Percentiles rank a stretch among this genome's conserved stretches.
phyloP scores from a whole-genome alignment of 2,113 vertebrate genomes.

The Setophaga coronata region DNA sequence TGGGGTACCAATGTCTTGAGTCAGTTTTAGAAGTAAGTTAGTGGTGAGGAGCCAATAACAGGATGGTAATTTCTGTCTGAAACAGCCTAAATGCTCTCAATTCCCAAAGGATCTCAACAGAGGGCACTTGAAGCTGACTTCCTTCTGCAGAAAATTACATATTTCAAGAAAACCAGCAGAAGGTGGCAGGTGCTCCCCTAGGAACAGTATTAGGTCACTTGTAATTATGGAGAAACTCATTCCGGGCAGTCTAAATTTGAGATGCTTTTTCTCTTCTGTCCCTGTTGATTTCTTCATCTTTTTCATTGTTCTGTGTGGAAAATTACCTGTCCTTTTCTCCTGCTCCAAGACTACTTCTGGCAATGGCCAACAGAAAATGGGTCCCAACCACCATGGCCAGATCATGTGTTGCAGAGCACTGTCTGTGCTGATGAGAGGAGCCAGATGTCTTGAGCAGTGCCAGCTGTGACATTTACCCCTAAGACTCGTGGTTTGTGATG shows the following conservation, averaged over 20 bases:
- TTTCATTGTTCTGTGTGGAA: neutral
- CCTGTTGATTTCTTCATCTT: neutral
- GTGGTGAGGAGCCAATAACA: neutral
- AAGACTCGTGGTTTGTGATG: fast-evolving
- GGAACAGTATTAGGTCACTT: neutral
- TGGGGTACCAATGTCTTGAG: neutral
- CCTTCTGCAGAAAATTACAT: neutral
- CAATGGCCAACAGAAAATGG: neutral
- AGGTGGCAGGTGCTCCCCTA: neutral
- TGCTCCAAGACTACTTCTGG: neutral
- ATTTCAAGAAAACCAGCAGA: neutral
- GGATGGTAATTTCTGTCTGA: neutral
- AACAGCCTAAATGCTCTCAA: neutral
- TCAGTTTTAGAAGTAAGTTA: neutral
- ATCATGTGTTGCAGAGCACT: neutral
- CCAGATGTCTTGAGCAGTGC: neutral
- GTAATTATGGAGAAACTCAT: neutral
- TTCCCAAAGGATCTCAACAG: neutral
- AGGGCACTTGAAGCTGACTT: neutral
- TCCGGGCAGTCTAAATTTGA: neutral
- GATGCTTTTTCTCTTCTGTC: neutral
- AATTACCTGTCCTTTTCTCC: neutral
- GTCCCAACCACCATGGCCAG: fast-evolving
- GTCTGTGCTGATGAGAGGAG: fast-evolving
- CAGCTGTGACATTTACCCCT: neutral